Percentiles rank a stretch among this genome's conserved stretches.
Evolutionary conservation across 1,140 invertebrate genomes (phyloP).

Genomic region (Drosophila ambigua): DNA sequence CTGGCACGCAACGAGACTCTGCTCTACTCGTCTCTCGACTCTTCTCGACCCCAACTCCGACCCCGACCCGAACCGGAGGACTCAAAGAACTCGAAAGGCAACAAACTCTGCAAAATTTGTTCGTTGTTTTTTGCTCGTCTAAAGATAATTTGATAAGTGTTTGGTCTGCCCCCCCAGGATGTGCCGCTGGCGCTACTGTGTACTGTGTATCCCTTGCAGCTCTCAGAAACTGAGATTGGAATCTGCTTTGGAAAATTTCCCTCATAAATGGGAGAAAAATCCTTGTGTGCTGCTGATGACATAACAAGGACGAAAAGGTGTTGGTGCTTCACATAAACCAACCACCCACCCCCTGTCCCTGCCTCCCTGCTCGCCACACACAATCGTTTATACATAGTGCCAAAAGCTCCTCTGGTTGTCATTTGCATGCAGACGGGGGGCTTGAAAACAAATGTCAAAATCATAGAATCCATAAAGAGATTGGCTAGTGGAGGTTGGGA

Average conservation of each 20-base stretch:
- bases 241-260: neutral
- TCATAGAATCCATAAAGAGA: conserved; percentile 63
- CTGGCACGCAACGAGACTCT: conserved; percentile 64
- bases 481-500: neutral
- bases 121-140: conserved; percentile 14
- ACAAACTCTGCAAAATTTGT: conserved; percentile 16
- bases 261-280: neutral
- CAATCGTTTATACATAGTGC: conserved; percentile 54
- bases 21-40: neutral
- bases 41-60: neutral
- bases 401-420: conserved; percentile 48
- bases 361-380: conserved; percentile 4
- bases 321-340: neutral
- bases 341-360: neutral
- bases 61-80: neutral
- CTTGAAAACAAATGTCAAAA: conserved; percentile 77
- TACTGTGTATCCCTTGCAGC: conserved; percentile 53
- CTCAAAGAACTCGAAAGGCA: neutral
- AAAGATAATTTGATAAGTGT: conserved; percentile 79
- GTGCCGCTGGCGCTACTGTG: conserved; percentile 47
- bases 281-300: neutral
- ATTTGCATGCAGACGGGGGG: conserved; percentile 69
- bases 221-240: conserved; percentile 13
- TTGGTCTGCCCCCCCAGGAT: conserved; percentile 50
- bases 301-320: conserved; percentile 3